A percentile compares a stretch with the other conserved stretches of the same genome.
Evolutionary conservation across 1,140 invertebrate species (phyloP).

Genomic region (Drosophila fuyamai): DNA sequence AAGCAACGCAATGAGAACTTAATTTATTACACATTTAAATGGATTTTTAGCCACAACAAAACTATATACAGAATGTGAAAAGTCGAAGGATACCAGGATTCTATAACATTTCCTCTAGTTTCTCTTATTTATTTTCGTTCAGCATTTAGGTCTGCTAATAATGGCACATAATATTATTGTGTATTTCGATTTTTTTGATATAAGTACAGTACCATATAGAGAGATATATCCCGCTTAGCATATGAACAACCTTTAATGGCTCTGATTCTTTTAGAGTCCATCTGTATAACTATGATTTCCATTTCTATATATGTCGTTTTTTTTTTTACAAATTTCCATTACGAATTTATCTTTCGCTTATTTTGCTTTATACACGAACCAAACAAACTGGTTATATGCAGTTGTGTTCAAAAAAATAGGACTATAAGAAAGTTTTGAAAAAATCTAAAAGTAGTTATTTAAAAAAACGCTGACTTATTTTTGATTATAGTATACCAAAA

Average conservation of each 20-base stretch:
- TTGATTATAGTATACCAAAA: too few species aligned
- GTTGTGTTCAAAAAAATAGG: constrained; percentile 3
- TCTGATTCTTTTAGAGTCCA: constrained; percentile 13
- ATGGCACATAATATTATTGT: constrained; percentile 84
- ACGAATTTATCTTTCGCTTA: constrained; percentile 8
- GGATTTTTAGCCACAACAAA: constrained; percentile 26
- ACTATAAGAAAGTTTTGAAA: not conserved
- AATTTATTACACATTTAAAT: constrained; percentile 24
- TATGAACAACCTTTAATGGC: constrained; percentile 52
- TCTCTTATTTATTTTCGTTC: constrained; percentile 26
- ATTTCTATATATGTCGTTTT: constrained; percentile 12
- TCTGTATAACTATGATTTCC: constrained; percentile 28
- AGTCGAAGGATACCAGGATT: constrained; percentile 10
- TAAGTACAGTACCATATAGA: constrained; percentile 43
- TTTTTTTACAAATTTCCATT: constrained; percentile 36
- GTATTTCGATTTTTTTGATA: constrained; percentile 46
- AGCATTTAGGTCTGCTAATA: constrained; percentile 62
- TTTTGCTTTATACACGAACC: constrained; percentile 28
- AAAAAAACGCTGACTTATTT: too few species aligned
- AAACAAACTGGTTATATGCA: constrained; percentile 23
- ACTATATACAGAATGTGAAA: constrained; percentile 35
- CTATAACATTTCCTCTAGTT: constrained; percentile 29
- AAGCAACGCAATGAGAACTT: constrained; percentile 17
- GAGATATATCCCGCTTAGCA: constrained; percentile 37
- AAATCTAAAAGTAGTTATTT: too few species aligned